Base-by-base conservation (phyloP, 2,888 invertebrate species). In the Lepas anatifera region DNA sequence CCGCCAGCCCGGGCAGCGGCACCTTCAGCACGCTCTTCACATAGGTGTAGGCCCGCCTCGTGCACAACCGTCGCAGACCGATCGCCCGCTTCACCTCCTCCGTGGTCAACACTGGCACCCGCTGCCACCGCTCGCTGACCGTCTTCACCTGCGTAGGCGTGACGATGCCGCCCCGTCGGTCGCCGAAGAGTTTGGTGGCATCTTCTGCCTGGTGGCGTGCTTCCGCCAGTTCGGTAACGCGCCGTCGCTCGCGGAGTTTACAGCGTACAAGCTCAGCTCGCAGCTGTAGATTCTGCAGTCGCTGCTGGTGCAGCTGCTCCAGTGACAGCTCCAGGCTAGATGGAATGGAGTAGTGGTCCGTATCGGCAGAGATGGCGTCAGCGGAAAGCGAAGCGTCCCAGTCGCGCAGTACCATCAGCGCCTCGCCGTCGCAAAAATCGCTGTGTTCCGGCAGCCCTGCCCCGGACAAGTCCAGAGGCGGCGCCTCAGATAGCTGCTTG, bases 1-100 rank as follows among this genome's bases (percentile, higher is more conserved):
- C 58, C 8, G 58, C 58, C 7, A 58, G 58, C 25, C 58, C 58
- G 7, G 58, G 58, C 32, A 58, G 58, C 58, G 58, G 58, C 58
- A 58, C 35, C 7, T 18, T 13, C 35, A 58, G 58, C 35, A 35
- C 58, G 7, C 35, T 35, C 35, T 58, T 58, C 11, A 58, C 58
- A 35, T 35, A 58, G 22, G 32, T 10, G 35, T 58, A 58, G 22
- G 58, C 58, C 7, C 58, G 58, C 6, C 58, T 32, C 58, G 58
- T 22, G 58, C 58, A 58, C 16, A 58, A 22, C 35, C 58, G 35
- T 2, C 32, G 58, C 22, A 58, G 35, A 1, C 35, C 58, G 32
- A 58, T 58, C 8, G 58, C 58, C 3, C 58, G 58, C 35, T 58
- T 58, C 10, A 58, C 22, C 22, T 58, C 58, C 8, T 35, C 7